Conservation (phyloP, 1,140 invertebrate genomes). For the Cotesia chilonis region DNA sequence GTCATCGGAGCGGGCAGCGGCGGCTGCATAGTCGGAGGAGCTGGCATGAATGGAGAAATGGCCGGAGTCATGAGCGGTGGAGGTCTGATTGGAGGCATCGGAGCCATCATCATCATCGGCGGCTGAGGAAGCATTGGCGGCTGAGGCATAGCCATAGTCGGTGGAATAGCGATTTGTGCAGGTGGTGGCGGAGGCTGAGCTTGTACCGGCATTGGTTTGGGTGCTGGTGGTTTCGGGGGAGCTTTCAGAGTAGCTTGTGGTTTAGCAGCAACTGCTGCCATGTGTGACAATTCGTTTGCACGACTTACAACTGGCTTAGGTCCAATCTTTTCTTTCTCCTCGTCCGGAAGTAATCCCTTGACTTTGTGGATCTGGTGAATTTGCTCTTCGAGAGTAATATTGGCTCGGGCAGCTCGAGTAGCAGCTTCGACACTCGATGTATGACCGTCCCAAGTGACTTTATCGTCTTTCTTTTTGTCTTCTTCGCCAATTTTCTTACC, state of each 20-base stretch:
- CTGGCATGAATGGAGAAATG: constrained; percentile 64
- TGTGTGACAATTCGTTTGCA: constrained; percentile 56
- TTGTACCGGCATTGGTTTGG: constrained; percentile 56
- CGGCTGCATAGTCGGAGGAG: constrained; percentile 60
- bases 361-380: constrained; percentile 97
- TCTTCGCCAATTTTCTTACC: constrained; percentile 99
- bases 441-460: constrained; percentile 98
- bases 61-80: constrained; percentile 71
- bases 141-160: constrained; percentile 68
- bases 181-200: constrained; percentile 56
- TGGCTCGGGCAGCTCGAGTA: constrained; percentile 89
- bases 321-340: constrained; percentile 92
- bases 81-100: constrained; percentile 72
- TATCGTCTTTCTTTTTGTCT: constrained; percentile 86
- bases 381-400: constrained; percentile 96
- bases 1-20: constrained; percentile 55
- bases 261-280: constrained; percentile 63
- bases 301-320: constrained; percentile 74
- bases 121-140: constrained; percentile 68
- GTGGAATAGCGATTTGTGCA: constrained; percentile 62
- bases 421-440: constrained; percentile 93
- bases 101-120: constrained; percentile 74
- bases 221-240: constrained; percentile 60
- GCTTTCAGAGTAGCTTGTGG: constrained; percentile 64
- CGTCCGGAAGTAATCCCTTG: constrained; percentile 91